Conservation (phyloP, 2,888 invertebrate genomes). For the Gastracanthus pulcherrimus region DNA sequence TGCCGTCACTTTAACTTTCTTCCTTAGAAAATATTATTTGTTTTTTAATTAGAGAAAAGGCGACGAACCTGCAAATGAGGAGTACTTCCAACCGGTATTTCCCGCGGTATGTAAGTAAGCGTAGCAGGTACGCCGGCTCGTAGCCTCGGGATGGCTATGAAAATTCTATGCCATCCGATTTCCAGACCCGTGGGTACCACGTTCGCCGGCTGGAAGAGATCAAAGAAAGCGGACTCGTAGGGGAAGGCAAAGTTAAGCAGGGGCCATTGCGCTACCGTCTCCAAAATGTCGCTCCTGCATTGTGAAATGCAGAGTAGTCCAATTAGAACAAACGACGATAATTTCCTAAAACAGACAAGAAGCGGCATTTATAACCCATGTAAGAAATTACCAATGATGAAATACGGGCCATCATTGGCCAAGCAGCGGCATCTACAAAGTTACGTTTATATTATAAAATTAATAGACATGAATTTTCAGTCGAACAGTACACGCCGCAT, state of each 20-base stretch:
- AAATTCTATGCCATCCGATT: slow-evolving; percentile 85
- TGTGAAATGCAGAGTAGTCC: background rate
- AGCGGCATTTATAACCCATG: too few relatives aligned
- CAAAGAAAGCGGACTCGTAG: slow-evolving; percentile 72
- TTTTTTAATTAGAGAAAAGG: background rate
- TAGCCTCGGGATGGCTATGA: slow-evolving; percentile 87
- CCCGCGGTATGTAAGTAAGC: slow-evolving; percentile 84
- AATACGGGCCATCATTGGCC: too few relatives aligned
- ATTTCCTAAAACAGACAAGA: slow-evolving; percentile 22
- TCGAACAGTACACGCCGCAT: too few relatives aligned
- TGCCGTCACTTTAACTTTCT: background rate
- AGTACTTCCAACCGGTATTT: slow-evolving; percentile 83
- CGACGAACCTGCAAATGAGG: slow-evolving; percentile 81
- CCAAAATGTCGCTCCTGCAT: slow-evolving; percentile 64
- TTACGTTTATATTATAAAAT: too few relatives aligned
- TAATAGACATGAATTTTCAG: too few relatives aligned
- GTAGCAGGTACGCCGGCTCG: slow-evolving; percentile 88
- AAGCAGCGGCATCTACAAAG: too few relatives aligned
- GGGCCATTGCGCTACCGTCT: slow-evolving; percentile 78
- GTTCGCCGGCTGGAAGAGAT: slow-evolving; percentile 84
- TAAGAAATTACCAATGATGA: too few relatives aligned
- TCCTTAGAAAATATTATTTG: background rate
- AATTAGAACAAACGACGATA: background rate
- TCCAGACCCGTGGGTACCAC: slow-evolving; percentile 88
- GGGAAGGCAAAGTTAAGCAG: slow-evolving; percentile 75